These are phyloP conservation scores for Myiopsitta monachus DNA, from an alignment of 2,113 vertebrate genomes.

Conservation along the genomic window DNA sequence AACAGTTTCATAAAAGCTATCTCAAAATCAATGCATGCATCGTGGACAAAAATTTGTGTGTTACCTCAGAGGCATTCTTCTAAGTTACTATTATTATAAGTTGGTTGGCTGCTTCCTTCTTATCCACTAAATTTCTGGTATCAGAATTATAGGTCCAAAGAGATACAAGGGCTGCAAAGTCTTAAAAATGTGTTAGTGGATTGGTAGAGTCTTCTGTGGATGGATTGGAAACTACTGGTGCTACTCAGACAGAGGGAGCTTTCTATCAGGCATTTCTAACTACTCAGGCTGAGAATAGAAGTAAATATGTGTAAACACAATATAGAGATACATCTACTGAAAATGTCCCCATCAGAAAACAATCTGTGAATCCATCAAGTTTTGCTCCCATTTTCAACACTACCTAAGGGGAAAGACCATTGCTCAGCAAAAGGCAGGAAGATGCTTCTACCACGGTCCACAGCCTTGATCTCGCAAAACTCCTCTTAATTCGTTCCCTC, in stretches of 20 bases:
- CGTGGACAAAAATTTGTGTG: constrained; percentile 14
- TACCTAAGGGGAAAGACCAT: neutral
- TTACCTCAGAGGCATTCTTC: neutral
- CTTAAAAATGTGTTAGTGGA: neutral
- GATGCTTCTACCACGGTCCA: neutral
- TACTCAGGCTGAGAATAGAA: neutral
- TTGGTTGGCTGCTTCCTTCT: neutral
- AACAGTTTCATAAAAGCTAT: neutral
- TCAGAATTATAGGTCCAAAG: neutral
- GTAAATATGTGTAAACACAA: neutral
- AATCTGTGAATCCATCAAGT: neutral
- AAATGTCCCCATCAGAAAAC: neutral
- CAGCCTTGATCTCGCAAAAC: neutral
- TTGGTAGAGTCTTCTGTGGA: neutral
- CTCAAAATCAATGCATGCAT: neutral
- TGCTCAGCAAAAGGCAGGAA: neutral
- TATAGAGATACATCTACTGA: neutral
- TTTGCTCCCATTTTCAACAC: neutral
- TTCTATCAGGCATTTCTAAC: neutral
- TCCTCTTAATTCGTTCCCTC: neutral
- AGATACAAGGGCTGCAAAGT: neutral
- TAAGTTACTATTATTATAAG: neutral
- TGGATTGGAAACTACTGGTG: neutral
- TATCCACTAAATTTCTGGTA: neutral
- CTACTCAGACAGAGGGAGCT: neutral